Percentiles rank a stretch among this genome's conserved stretches.
These are phyloP conservation scores for Nysson spinosus DNA, from an alignment of 2,888 invertebrate species.

Conservation along the genomic window DNA sequence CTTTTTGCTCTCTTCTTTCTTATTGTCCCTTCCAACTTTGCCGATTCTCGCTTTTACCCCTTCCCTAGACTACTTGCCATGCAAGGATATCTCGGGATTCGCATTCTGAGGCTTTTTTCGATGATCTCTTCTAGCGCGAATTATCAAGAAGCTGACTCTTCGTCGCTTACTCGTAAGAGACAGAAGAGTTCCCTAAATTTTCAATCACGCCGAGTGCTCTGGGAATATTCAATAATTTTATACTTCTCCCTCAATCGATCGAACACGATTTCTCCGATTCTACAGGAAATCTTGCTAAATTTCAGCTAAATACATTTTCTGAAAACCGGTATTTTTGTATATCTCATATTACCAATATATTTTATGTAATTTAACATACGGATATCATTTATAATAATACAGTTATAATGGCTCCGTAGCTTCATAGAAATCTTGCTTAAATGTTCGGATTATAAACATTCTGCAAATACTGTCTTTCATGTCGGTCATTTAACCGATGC, in stretches of 20 bases:
- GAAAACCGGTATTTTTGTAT: too few species aligned
- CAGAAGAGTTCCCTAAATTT: conserved; percentile 9
- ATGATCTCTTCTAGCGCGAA: conserved; percentile 28
- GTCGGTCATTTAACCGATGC: too few species aligned
- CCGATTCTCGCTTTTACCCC: conserved; percentile 11
- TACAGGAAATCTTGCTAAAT: background rate
- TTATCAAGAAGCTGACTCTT: conserved; percentile 20
- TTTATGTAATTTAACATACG: too few species aligned
- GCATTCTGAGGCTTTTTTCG: conserved; percentile 36
- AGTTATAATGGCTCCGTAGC: too few species aligned
- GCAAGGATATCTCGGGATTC: conserved; percentile 28
- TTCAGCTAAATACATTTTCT: too few species aligned
- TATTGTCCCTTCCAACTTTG: conserved; percentile 27
- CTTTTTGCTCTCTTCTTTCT: conserved; percentile 40
- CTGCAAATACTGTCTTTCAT: too few species aligned
- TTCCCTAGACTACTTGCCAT: conserved; percentile 20
- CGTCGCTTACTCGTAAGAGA: conserved; percentile 9
- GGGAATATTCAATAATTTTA: background rate
- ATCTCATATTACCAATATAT: too few species aligned
- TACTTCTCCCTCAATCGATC: background rate
- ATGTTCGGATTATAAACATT: too few species aligned
- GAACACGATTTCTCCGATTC: background rate
- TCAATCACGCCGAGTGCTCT: background rate
- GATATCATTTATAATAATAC: too few species aligned
- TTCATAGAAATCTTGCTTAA: too few species aligned